Evolutionary conservation across 2,888 invertebrate species (phyloP), one percentile per base, ranked within the genome.

Genomic region (Anticlea derivata): DNA sequence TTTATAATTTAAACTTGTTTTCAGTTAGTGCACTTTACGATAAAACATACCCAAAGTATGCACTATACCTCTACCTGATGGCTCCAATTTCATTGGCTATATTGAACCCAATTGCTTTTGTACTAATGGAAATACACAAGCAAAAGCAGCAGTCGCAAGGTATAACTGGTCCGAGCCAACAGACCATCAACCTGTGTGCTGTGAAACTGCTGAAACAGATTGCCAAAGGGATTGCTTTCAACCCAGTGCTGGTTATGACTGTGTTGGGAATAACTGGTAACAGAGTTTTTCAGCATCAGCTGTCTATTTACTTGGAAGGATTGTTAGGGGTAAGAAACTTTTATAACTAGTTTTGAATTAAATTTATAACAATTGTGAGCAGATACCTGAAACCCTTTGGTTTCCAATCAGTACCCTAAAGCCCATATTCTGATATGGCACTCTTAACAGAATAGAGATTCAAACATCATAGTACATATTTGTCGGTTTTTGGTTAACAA

Each of bases 211-310:
- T 88, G 2, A 71, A 78, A 31, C 92, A 92, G 69, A 92, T 92
- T 24, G 66, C 93, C 5, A 94, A 94, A 77, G 96, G 95, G 41
- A 94, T 98, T 41, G 91, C 96, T 52, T 92, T 94, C 7, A 99
- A 99, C 87, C 99, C 98, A 0, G 93, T 98, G 46, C 93, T 98
- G 8, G 92, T 97, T 41, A 98, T 98, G 98, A 98, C 98, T 0
- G 86, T 96, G n/a, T 86, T 98, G 55, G 98, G 98, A 5, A 95
- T 98, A 7, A 78, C 94, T 56, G 97, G 97, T 26, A 98, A 98
- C 79, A 91, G 97, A 55, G 79, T 94, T 27, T 97, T 97, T 77
- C 93, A 94, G 60, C 95, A 96, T 73, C 92, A 94, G 6, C 80
- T 98, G 44, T 98, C 98, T 7, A 80, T 92, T 34, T 93, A 95